Evolutionary conservation across 64 coral and sea anemone genomes (phyloP).

Genomic region (Pocillopora verrucosa): DNA sequence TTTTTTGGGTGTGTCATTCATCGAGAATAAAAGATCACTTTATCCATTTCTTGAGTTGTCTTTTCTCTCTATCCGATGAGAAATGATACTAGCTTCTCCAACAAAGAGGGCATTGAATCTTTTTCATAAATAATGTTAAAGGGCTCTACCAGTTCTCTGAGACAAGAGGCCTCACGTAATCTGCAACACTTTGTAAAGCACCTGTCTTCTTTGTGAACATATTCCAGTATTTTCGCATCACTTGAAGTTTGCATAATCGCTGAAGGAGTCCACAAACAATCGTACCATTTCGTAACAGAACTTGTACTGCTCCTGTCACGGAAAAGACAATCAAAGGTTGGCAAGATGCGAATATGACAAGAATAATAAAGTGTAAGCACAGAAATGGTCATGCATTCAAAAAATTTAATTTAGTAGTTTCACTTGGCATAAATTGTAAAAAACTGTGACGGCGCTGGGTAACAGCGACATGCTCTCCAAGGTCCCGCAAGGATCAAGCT

Average conservation of each 20-base stretch:
- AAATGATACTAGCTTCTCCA: no score
- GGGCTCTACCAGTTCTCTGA: neutral
- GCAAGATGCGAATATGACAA: neutral
- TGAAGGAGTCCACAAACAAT: slow-evolving; percentile 55
- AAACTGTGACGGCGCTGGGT: no score
- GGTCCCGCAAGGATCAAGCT: no score
- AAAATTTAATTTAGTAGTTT: no score
- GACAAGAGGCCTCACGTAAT: neutral
- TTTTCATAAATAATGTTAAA: no score
- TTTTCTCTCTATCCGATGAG: no score
- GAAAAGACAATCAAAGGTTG: neutral
- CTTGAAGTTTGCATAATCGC: slow-evolving; percentile 56
- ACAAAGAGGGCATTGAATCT: no score
- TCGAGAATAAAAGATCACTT: neutral
- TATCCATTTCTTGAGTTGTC: neutral
- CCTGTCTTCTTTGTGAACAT: no score
- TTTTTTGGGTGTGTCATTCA: neutral
- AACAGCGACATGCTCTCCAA: no score
- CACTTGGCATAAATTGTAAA: no score
- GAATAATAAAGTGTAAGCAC: no score
- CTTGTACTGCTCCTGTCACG: slow-evolving; percentile 60
- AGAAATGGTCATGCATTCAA: no score
- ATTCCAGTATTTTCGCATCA: neutral
- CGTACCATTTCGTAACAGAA: slow-evolving; percentile 57
- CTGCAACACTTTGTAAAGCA: neutral